Base-by-base conservation (phyloP, 1,140 invertebrate genomes). In the Colletes gigas region DNA sequence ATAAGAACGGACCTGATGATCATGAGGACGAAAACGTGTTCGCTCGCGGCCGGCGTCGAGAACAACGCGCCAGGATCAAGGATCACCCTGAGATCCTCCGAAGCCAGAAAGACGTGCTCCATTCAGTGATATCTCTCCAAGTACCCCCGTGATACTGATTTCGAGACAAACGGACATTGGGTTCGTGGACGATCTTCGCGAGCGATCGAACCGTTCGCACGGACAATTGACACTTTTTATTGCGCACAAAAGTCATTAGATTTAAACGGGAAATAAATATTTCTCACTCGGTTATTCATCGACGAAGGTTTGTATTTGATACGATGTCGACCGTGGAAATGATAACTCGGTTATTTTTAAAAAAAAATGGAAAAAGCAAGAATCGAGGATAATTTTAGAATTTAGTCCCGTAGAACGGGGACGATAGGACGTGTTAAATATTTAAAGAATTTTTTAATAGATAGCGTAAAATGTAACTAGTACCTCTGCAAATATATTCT, bases 1-100 rank as follows among this genome's bases (percentile, higher is more conserved):
- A 97, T 98, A 77, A 94, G 97, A 68, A 97, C 97, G 7, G 97
- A 98, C 91, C 94, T 98, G 63, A 96, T 97, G 94, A 96, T 97
- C 74, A 97, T 97, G 95, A 95, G 97, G 89, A 96, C 96, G 74
- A 97, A 97, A 91, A 97, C 95, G 60, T 96, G 95, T 93, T 95
- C 95, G 78, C 94, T 96, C 90, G 95, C 95, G 9, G 95, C 96
- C 74, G 94, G 94, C 54, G 89, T 88, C 55, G 90, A 91, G 74
- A 91, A 90, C 83, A 91, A 89, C 68, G 81, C 89, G 15, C 90
- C 91, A 4, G 89, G 90, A 75, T 91, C 91, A 57, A 88, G 91
- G 69, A 90, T 91, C 62, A 90, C 89, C 2, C 78, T 91, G 50
- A 82, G 90, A 44, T 85, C 90, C 14, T 80, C 81, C 30, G 89